Conservation (phyloP, 1,140 invertebrate genomes). For the Chironomus striatipennis region DNA sequence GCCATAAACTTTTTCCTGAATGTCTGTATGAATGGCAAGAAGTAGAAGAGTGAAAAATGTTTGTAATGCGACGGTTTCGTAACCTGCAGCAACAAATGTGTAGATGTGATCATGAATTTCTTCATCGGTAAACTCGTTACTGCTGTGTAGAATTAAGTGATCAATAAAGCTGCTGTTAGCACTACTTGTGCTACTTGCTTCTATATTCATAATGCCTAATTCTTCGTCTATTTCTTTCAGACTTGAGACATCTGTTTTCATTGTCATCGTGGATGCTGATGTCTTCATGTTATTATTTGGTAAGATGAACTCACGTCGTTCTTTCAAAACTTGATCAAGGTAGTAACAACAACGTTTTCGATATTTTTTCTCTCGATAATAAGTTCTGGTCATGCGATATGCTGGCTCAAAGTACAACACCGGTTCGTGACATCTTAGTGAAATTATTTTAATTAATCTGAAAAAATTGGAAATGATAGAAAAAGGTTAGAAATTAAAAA, state of each 20-base stretch:
- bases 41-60: conserved; percentile 42
- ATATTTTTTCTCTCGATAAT: conserved; percentile 1
- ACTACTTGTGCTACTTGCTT: neutral
- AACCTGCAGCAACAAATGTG: conserved; percentile 10
- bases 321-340: neutral
- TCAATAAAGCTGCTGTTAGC: neutral
- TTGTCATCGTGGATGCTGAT: neutral
- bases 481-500: neutral
- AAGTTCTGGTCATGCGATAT: neutral
- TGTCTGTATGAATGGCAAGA: conserved; percentile 50
- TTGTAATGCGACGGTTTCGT: neutral
- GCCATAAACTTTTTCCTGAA: conserved; percentile 44
- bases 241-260: neutral
- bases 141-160: neutral
- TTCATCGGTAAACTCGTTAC: neutral
- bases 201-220: neutral
- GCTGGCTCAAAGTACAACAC: neutral
- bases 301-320: neutral
- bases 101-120: conserved; percentile 21
- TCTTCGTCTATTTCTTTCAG: neutral
- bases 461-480: neutral
- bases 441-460: conserved; percentile 11
- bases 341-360: neutral
- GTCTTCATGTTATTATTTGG: neutral
- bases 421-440: neutral